Evolutionary conservation across 2,113 vertebrate species (phyloP).

Genomic region (Lycocorax pyrrhopterus): DNA sequence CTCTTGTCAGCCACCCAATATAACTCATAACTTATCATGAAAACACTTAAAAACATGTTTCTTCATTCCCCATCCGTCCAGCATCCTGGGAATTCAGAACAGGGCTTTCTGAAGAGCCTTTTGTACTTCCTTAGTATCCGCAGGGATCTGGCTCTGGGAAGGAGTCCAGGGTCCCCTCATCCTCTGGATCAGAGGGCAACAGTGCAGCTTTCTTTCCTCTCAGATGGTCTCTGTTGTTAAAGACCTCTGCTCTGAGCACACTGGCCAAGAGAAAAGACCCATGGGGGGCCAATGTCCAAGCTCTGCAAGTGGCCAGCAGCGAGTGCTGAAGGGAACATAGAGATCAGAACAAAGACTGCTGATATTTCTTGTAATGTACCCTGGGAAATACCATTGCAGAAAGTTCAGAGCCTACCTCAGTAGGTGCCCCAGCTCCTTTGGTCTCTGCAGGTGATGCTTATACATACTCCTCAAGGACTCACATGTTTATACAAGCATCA

Average conservation of each 20-base stretch:
- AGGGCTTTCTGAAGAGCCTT: not conserved
- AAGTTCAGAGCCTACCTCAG: not conserved
- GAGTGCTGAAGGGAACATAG: not conserved
- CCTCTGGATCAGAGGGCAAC: not conserved
- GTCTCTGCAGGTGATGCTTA: not conserved
- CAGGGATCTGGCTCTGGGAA: not conserved
- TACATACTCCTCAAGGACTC: not conserved
- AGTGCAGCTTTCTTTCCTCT: not conserved
- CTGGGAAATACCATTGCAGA: not conserved
- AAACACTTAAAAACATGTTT: not conserved
- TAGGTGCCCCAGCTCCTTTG: not conserved
- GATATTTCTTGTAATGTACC: not conserved
- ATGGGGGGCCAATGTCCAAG: not conserved
- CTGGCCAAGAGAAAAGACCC: not conserved
- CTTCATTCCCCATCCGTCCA: not conserved
- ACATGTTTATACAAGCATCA: not conserved
- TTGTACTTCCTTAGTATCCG: not conserved
- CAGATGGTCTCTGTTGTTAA: not conserved
- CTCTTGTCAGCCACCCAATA: not conserved
- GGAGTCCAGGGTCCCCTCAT: not conserved
- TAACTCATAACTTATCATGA: not conserved
- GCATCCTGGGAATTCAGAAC: not conserved
- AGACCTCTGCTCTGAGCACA: not conserved
- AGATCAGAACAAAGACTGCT: not conserved
- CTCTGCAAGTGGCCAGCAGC: not conserved